phyloP scores from a whole-genome alignment of 2,113 vertebrate species.

The Malurus melanocephalus region DNA sequence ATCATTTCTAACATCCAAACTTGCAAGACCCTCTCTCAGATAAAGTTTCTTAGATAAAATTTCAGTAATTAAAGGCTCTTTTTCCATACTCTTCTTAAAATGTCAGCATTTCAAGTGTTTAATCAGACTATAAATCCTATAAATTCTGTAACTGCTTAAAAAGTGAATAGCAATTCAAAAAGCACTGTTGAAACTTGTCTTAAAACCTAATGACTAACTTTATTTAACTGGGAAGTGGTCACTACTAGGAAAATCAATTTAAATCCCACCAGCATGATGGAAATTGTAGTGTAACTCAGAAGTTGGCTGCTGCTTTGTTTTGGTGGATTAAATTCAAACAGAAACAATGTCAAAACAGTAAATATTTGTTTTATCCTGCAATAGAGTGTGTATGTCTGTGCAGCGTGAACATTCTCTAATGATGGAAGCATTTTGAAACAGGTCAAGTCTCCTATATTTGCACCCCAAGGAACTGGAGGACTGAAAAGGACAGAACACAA shows the following conservation, averaged over 20 bases:
- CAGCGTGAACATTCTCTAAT: background rate
- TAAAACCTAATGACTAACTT: background rate
- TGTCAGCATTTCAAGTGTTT: background rate
- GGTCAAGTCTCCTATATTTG: background rate
- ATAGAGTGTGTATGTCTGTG: background rate
- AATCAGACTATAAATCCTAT: background rate
- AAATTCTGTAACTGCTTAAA: background rate
- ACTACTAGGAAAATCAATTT: background rate
- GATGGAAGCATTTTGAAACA: background rate
- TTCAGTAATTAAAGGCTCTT: background rate
- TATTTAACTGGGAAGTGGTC: background rate
- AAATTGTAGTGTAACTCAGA: background rate
- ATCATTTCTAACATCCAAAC: background rate
- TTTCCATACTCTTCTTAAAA: background rate
- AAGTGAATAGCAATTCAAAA: background rate
- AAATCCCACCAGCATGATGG: background rate
- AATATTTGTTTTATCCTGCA: background rate
- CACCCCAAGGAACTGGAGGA: background rate
- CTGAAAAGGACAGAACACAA: background rate
- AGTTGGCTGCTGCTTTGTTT: background rate
- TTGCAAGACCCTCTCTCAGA: background rate
- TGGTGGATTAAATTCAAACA: background rate
- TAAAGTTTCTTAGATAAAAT: background rate
- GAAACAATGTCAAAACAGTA: background rate
- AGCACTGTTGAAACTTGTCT: background rate